Conservation (phyloP, 2,888 invertebrate genomes). For the Calameuta filiformis region DNA sequence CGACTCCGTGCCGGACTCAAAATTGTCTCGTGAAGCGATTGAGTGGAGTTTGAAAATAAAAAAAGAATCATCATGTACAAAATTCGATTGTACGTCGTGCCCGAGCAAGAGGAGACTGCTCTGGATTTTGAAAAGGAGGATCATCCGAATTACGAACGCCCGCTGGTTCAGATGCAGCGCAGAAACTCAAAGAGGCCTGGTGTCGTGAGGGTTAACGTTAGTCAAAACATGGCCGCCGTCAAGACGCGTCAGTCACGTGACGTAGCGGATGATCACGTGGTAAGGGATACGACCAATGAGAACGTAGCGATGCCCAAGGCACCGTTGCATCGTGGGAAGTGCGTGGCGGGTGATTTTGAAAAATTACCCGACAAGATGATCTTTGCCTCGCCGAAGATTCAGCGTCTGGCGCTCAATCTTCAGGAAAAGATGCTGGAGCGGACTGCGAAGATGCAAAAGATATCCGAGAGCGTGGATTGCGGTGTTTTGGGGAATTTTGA, state of each 20-base stretch:
- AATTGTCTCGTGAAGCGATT: background rate
- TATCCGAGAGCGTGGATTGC: background rate
- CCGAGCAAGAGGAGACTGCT: slow-evolving; percentile 43
- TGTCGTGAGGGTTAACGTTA: slow-evolving; percentile 37
- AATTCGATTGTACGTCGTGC: slow-evolving; percentile 48
- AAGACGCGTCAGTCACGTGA: slow-evolving; percentile 35
- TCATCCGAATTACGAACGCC: slow-evolving; percentile 1
- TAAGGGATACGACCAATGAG: background rate
- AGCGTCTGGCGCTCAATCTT: slow-evolving; percentile 38
- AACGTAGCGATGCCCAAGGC: background rate
- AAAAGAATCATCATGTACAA: slow-evolving; percentile 37
- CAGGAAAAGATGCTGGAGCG: slow-evolving; percentile 42
- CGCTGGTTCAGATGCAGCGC: slow-evolving; percentile 36
- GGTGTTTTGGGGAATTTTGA: background rate
- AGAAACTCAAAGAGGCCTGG: slow-evolving; percentile 46
- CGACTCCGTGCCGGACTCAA: slow-evolving; percentile 25
- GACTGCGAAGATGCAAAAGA: slow-evolving; percentile 9
- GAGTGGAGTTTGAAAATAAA: background rate
- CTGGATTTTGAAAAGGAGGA: slow-evolving; percentile 39
- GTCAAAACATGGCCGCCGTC: slow-evolving; percentile 31
- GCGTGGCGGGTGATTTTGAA: background rate
- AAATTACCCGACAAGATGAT: slow-evolving; percentile 34
- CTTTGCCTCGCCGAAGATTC: slow-evolving; percentile 40
- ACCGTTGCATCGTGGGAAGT: background rate
- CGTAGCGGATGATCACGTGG: background rate